A percentile compares a stretch with the other conserved stretches of the same genome.
These are phyloP conservation scores for Eugnorisma glareosa DNA, from an alignment of 2,888 invertebrate species.

Conservation along the genomic window DNA sequence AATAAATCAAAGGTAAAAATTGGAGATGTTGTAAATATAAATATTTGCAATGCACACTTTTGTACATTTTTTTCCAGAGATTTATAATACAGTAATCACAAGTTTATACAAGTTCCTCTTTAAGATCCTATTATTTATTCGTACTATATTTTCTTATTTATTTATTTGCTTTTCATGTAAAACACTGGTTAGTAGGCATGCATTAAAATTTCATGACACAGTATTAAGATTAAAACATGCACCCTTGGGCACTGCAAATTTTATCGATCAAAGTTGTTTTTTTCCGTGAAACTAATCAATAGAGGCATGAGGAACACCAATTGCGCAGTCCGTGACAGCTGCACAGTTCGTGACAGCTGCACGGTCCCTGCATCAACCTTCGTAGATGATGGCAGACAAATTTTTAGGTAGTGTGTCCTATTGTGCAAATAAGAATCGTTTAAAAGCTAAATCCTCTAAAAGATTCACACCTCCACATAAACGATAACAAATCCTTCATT, in stretches of 20 bases:
- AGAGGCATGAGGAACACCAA: too few relatives aligned
- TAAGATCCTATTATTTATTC: not conserved
- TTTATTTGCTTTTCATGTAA: too few relatives aligned
- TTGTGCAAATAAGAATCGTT: not conserved
- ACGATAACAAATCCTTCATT: constrained; percentile 36
- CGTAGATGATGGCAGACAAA: not conserved
- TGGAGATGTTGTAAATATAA: not conserved
- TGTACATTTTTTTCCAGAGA: not conserved
- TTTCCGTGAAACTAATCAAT: not conserved
- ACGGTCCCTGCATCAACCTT: not conserved
- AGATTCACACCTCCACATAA: constrained; percentile 5
- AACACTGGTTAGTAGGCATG: too few relatives aligned
- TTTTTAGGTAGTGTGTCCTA: not conserved
- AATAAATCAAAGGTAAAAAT: constrained; percentile 26
- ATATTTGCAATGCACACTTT: not conserved
- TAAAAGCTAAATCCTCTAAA: not conserved
- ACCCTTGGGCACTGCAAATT: too few relatives aligned
- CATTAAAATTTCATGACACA: too few relatives aligned
- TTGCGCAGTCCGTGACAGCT: not conserved
- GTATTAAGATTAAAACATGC: too few relatives aligned
- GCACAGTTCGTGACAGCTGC: not conserved
- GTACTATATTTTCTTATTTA: too few relatives aligned
- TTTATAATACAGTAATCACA: not conserved
- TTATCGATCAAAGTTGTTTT: too few relatives aligned
- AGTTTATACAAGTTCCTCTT: not conserved